Evolutionary conservation across 1,140 invertebrate genomes (phyloP).

Genomic region (Heliothis subflexa): DNA sequence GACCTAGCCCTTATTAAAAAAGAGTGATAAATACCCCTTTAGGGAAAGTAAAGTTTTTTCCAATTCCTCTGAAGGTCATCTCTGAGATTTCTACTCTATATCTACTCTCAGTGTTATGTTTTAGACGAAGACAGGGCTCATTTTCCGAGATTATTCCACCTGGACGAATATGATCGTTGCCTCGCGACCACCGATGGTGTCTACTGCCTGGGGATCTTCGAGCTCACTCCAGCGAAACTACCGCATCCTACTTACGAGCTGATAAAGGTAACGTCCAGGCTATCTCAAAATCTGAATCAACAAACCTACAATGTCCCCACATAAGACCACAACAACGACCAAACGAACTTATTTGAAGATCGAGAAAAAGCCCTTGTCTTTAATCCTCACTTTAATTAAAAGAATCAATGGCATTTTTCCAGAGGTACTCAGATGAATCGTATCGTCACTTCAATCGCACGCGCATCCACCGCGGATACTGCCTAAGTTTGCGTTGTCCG

Average conservation of each 20-base stretch:
- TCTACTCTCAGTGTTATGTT: too few species aligned
- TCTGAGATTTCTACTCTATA: too few species aligned
- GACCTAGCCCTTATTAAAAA: too few species aligned
- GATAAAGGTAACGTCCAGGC: conserved; percentile 36
- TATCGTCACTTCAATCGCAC: conserved; percentile 40
- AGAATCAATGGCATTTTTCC: background rate
- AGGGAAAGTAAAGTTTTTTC: too few species aligned
- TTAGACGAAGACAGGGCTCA: conserved; percentile 34
- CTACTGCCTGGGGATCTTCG: conserved; percentile 47
- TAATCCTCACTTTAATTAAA: background rate
- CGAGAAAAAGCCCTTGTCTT: too few species aligned
- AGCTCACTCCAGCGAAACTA: conserved; percentile 7
- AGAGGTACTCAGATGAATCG: conserved; percentile 26
- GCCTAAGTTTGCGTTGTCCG: conserved; percentile 34
- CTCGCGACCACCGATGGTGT: conserved; percentile 19
- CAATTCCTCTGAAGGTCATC: too few species aligned
- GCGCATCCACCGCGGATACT: conserved; percentile 44
- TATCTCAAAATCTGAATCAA: background rate
- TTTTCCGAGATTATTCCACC: conserved; percentile 46
- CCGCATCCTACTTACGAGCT: conserved; percentile 36
- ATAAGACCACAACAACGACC: too few species aligned
- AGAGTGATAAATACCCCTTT: too few species aligned
- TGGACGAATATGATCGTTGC: conserved; percentile 48
- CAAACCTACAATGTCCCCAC: too few species aligned
- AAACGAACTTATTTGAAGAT: too few species aligned